Base-by-base conservation (phyloP, 1,140 invertebrate genomes). In the Lordiphosa mommai region DNA sequence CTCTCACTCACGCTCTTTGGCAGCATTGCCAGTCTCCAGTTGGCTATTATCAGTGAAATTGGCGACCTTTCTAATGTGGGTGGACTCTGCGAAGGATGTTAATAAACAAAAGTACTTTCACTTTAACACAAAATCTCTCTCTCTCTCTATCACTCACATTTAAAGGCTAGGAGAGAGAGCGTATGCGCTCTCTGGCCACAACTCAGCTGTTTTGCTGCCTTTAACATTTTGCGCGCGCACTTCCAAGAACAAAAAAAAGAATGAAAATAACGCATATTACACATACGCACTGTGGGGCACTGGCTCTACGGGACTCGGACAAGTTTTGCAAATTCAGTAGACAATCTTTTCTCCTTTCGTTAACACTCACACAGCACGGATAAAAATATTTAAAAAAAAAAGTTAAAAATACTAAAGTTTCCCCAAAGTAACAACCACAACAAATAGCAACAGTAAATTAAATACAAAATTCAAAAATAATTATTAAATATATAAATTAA, bases 261-360 rank as follows among this genome's bases (percentile, higher is more conserved):
- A 50, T 40, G 47, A 49, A 51, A 52, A 68, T 65, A 72, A 66
- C 48, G 46, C 64, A 61, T 41, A 64, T 65, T 56, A 70, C 65
- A 74, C 72, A 74, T 67, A 74, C 72, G 55, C 65, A 69, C 48
- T 32, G 76, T 61, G 43, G 76, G 30, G 49, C 38, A 56, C 36
- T 59, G 63, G 37, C 37, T 67, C 73, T 58, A 46, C 48, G 44
- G 55, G 50, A 65, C 73, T 77, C 60, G 57, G 61, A 47, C 44
- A 63, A 67, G 50, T 67, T 69, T 73, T 65, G 77, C 72, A 72
- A 67, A 70, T 60, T 85, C 72, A 84, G 77, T 84, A 84, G 77
- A 84, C 77, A 84, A 84, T 84, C 77, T 84, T 84, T 84, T 79
- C 68, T 85, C 80, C 77, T 84, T 84, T 84, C 77, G 77, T 85